phyloP scores from a whole-genome alignment of 2,888 invertebrate genomes.

The Heliconius cydno region DNA sequence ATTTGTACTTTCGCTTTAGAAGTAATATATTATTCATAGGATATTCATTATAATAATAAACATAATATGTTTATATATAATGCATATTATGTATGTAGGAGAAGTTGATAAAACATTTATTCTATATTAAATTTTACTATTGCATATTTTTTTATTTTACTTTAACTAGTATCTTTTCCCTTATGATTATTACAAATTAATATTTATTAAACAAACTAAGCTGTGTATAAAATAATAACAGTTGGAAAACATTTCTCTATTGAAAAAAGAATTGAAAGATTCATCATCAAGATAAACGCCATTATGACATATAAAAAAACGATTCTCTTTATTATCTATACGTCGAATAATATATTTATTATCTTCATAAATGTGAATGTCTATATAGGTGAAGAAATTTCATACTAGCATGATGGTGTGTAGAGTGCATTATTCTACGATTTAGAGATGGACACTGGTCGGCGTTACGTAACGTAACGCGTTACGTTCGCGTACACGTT shows the following conservation, averaged over 20 bases:
- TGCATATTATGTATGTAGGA: neutral
- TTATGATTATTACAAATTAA: neutral
- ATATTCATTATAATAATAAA: neutral
- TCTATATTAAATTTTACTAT: constrained; percentile 5
- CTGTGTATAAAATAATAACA: neutral
- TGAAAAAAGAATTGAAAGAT: too few relatives aligned
- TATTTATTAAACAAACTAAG: neutral
- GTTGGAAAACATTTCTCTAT: too few relatives aligned
- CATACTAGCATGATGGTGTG: constrained; percentile 23
- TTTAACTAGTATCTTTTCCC: neutral
- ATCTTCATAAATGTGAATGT: constrained; percentile 6
- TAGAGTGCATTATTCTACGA: constrained; percentile 25
- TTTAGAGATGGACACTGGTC: neutral
- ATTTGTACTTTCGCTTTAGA: constrained; percentile 30
- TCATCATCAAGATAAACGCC: too few relatives aligned
- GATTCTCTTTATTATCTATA: neutral
- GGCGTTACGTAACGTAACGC: neutral
- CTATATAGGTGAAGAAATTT: constrained; percentile 17
- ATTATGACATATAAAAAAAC: too few relatives aligned
- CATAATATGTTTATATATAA: neutral
- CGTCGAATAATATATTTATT: constrained; percentile 7
- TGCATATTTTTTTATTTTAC: neutral
- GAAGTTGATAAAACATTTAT: neutral
- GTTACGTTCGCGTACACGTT: too few relatives aligned
- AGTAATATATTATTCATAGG: neutral